Base-by-base conservation (phyloP, 2,797 vertebrate species). In the Microctenopoma lineatum region DNA sequence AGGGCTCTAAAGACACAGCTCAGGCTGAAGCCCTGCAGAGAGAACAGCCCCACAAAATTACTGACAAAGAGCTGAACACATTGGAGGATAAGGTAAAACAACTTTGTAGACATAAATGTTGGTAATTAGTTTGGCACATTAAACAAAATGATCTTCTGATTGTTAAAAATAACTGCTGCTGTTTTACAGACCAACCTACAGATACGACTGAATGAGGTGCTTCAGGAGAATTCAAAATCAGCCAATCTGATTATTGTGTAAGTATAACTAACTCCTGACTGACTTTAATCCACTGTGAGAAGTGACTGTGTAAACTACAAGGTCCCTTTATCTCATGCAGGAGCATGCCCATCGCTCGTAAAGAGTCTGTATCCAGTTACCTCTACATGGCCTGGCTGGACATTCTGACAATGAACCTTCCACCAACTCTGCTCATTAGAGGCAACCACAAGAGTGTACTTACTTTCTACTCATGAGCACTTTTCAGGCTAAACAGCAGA, bases 381-480 rank as follows among this genome's bases (percentile, higher is more conserved):
- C 94, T 99, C 64, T 99, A 99, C 79, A 96, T 99, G 98, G 95
- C 97, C 72, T 99, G 98, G 98, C 79, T 99, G 87, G 98, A 99
- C 87, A 89, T 92, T 47, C 95, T 99, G 75, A 96, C 96, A 0
- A 96, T 95, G 86, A 96, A 98, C 81, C 96, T 99, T 50, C 98
- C 98, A 80, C 96, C 98, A 26, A 90, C 94, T 47, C 70, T 99
- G 79, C 93, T 99, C 81, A 95, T 99, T 65, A 94, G 98, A 90
- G 98, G 98, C 75, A 99, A 99, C 90, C 98, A 99, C 92, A 96
- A 97, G 95, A 99, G 96, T 7, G 98, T 99, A 52, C 93, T 99
- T 41, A 99, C 98, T 11, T 99, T 99, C 93, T 99, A 99, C 89
- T 99, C 98, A 9, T 99, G 94, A 95, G 84, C 58, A 56, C n/a